These are phyloP conservation scores for Drosophila ambigua DNA, from an alignment of 1,140 invertebrate species.

Conservation along the genomic window DNA sequence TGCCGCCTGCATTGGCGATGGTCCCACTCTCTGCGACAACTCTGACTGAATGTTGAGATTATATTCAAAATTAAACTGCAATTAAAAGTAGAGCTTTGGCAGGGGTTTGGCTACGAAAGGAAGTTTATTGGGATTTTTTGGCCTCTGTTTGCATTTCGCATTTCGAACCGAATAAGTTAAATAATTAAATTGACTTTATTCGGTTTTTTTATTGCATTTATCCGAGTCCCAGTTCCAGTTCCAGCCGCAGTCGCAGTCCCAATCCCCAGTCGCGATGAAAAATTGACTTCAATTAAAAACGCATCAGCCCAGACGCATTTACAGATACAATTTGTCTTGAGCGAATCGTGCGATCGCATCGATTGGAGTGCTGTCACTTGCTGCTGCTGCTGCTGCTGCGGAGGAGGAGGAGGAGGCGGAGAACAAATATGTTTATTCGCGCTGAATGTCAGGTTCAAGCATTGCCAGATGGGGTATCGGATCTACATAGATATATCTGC, in stretches of 20 bases:
- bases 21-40: slow-evolving; percentile 61
- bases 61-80: slow-evolving; percentile 14
- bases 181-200: slow-evolving; percentile 71
- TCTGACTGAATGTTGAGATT: slow-evolving; percentile 11
- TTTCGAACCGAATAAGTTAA: slow-evolving; percentile 28
- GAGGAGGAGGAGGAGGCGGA: background rate
- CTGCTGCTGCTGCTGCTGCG: slow-evolving; percentile 1
- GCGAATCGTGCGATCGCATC: slow-evolving; percentile 16
- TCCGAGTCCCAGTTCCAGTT: background rate
- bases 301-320: slow-evolving; percentile 54
- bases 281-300: slow-evolving; percentile 79
- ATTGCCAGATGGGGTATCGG: slow-evolving; percentile 29
- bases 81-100: background rate
- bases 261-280: slow-evolving; percentile 1
- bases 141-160: background rate
- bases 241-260: no score
- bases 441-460: slow-evolving; percentile 79
- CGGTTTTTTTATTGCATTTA: slow-evolving; percentile 58
- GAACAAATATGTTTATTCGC: slow-evolving; percentile 42
- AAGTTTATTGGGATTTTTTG: background rate
- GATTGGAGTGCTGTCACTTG: slow-evolving; percentile 54
- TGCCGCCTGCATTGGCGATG: slow-evolving; percentile 85
- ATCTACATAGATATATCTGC: slow-evolving; percentile 20
- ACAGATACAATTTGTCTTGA: slow-evolving; percentile 7
- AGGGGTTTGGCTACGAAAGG: background rate